Base-by-base conservation (phyloP, 2,888 invertebrate genomes). In the Noctua janthe region DNA sequence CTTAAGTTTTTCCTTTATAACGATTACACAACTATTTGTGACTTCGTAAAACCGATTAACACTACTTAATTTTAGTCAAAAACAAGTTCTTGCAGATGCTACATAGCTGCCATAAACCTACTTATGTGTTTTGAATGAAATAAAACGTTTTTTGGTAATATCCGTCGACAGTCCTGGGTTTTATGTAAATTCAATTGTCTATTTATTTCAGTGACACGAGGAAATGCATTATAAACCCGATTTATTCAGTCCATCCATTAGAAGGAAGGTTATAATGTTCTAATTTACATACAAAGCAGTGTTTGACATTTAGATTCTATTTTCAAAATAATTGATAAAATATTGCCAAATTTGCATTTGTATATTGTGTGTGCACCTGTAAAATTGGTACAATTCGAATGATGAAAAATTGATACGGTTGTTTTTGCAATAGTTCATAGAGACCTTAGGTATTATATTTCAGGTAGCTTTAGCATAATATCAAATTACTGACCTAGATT, bases 11-110 rank as follows among this genome's bases (percentile, higher is more conserved):
- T 76, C n/a, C 17, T 64, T n/a, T 85, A 15, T 20, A 59, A 54
- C 39, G 13, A 71, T 83, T 78, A 74, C 73, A 76, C 20, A 88
- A 81, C 73, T 66, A 76, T 79, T 72, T 15, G 69, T 64, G 56
- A 86, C 49, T 23, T 23, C 47, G 29, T 56, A 59, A 79, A 78
- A 47, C 62, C 67, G 3, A 73, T 66, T 54, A 74, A 23, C 23
- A n/a, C 70, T 47, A 74, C 11, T 72, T 71, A 47, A 47, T 71
- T n/a, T n/a, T 59, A 56, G 64, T 64, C 51, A 56, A 72, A 81
- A 88, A 83, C 81, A 8, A 66, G 81, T 81, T 81, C n/a, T 64
- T 39, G 47, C 11, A 39, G 51, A 78, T 64, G 47, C 69, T 56
- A 66, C 54, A 64, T 29, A 43, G 47, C 49, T 17, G 47, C 54